Base-by-base conservation (phyloP, 2,797 vertebrate species). In the Tapirus indicus region DNA sequence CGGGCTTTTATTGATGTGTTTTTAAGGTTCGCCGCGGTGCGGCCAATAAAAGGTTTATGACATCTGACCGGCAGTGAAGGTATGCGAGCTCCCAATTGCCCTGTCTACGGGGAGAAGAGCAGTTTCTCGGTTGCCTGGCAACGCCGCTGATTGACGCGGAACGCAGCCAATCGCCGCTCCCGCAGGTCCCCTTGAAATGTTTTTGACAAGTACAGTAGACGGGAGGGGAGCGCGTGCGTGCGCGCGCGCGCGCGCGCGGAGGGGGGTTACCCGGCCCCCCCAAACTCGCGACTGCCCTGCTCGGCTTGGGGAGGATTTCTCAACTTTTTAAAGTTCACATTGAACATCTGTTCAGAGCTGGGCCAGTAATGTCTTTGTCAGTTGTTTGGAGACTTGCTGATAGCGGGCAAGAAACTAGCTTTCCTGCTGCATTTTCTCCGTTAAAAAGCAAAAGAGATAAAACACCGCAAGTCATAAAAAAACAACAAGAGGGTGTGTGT, bases 41-140 rank as follows among this genome's bases (percentile, higher is more conserved):
- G 94, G 97, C 98, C 97, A 89, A 85, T 97, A 92, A 92, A 97
- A 98, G 98, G 98, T 98, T 98, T 98, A 97, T 98, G 98, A 98
- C 98, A 98, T 98, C 98, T 98, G 98, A 98, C 97, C 98, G 96
- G 98, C 98, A 98, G 97, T 98, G 98, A 98, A 98, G 98, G 98
- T 98, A 98, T 98, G 98, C 97, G 97, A 97, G 98, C 98, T 98
- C 98, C 96, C 96, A 69, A 95, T 96, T 91, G 98, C 98, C 95
- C 96, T 97, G 98, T 95, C 6, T 80, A 75, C 83, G 83, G 75
- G 97, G 87, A 97, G 88, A 96, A 79, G 98, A 97, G 98, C 98
- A 97, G 98, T 97, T 98, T 98, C 83, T 91, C 95, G 18, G 99
- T 99, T 96, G 98, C 99, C 84, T 96, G 97, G 99, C 98, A 98